Percentiles rank a stretch among this genome's conserved stretches.
Conservation (phyloP, 1,140 invertebrate species). For the Orius laevigatus region DNA sequence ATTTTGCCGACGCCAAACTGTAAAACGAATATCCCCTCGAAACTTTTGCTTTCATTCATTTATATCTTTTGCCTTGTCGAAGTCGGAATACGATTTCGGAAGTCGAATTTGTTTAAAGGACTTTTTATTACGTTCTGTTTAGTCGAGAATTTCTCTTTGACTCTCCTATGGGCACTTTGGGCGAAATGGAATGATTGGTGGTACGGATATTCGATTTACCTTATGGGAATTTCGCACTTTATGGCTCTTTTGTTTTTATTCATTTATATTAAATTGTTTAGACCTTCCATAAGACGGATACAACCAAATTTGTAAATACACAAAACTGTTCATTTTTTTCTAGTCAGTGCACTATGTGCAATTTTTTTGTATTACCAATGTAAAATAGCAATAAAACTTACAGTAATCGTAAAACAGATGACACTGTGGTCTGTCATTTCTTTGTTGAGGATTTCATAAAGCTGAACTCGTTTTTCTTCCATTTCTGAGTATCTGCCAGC, state of each 20-base stretch:
- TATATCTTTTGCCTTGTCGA: slow-evolving; percentile 17
- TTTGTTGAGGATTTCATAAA: slow-evolving; percentile 16
- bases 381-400: slow-evolving; percentile 14
- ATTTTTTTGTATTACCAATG: not conserved
- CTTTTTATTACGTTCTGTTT: slow-evolving; percentile 8
- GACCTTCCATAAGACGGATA: slow-evolving; percentile 6
- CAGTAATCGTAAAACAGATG: slow-evolving; percentile 17
- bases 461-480: slow-evolving; percentile 18
- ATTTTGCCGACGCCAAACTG: slow-evolving; percentile 7
- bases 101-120: slow-evolving; percentile 11
- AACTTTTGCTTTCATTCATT: slow-evolving; percentile 12
- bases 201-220: slow-evolving; percentile 13
- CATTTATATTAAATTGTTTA: slow-evolving; percentile 11
- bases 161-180: slow-evolving; percentile 14
- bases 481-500: slow-evolving; percentile 13
- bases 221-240: slow-evolving; percentile 10
- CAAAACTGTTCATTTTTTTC: not conserved
- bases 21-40: slow-evolving; percentile 3
- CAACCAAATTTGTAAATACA: not conserved
- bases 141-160: slow-evolving; percentile 14
- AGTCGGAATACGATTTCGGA: slow-evolving; percentile 16
- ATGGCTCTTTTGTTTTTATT: slow-evolving; percentile 9
- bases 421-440: slow-evolving; percentile 19
- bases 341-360: not conserved
- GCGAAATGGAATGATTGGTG: slow-evolving; percentile 12